These are phyloP conservation scores for Sparus aurata DNA, from an alignment of 2,797 vertebrate species.

Conservation along the genomic window DNA sequence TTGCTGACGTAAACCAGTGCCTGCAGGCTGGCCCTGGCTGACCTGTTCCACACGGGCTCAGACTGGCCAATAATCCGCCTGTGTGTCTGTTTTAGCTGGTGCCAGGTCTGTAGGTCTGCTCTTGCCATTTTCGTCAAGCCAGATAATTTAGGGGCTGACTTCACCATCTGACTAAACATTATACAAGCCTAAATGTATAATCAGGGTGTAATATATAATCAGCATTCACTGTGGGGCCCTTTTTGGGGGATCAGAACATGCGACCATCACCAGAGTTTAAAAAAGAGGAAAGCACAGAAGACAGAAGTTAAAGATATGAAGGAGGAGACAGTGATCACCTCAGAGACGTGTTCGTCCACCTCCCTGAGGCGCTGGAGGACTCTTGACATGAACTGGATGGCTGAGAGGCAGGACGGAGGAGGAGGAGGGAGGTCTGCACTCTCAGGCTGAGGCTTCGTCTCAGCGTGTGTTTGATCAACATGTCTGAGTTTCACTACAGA, in stretches of 20 bases:
- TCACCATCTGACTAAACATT: conserved; percentile 67
- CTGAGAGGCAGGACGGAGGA: conserved; percentile 85
- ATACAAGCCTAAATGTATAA: conserved; percentile 66
- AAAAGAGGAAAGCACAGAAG: conserved; percentile 36
- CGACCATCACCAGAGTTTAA: conserved; percentile 27
- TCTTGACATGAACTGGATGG: conserved; percentile 90
- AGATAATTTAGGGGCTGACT: conserved; percentile 71
- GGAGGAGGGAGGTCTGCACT: conserved; percentile 75
- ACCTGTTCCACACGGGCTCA: conserved; percentile 31
- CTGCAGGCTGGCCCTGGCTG: conserved; percentile 17
- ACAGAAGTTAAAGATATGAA: conserved; percentile 20
- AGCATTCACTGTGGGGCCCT: conserved; percentile 45
- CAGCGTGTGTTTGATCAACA: conserved; percentile 81
- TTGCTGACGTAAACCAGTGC: conserved; percentile 23
- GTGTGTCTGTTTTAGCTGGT: conserved; percentile 49
- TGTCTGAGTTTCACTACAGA: conserved; percentile 86
- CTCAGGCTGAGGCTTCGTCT: conserved; percentile 79
- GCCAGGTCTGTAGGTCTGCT: conserved; percentile 58
- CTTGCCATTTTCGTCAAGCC: conserved; percentile 56
- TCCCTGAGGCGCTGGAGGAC: conserved; percentile 94
- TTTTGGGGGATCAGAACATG: conserved; percentile 39
- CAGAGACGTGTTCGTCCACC: conserved; percentile 93
- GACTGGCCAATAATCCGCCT: conserved; percentile 48
- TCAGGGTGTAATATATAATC: conserved; percentile 62
- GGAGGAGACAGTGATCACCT: conserved; percentile 88